These are phyloP conservation scores for Pedetes capensis DNA, from an alignment of 2,113 vertebrate species.

Conservation along the genomic window DNA sequence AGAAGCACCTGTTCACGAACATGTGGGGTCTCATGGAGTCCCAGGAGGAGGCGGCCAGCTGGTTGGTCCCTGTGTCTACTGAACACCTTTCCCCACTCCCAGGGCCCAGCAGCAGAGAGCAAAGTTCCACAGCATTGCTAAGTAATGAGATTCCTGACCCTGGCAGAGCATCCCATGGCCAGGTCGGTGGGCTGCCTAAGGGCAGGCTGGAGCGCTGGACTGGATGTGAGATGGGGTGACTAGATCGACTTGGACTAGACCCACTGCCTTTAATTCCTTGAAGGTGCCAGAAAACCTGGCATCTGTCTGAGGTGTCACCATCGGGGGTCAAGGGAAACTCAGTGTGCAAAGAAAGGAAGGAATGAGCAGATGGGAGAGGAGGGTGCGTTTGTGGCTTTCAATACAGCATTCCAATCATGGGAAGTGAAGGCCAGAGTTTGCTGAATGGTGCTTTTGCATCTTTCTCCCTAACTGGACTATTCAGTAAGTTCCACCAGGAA, in stretches of 20 bases:
- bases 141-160: neutral
- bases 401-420: too few species aligned
- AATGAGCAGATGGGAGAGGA: too few species aligned
- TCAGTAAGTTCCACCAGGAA: neutral
- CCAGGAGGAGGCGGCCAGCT: neutral
- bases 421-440: too few species aligned
- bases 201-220: fast-evolving
- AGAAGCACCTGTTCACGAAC: too few species aligned
- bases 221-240: neutral
- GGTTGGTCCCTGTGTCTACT: neutral
- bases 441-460: neutral
- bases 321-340: neutral
- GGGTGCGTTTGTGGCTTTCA: too few species aligned
- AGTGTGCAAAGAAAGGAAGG: too few species aligned
- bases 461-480: neutral
- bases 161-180: neutral
- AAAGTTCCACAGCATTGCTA: neutral
- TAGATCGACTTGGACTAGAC: neutral
- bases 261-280: neutral
- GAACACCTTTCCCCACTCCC: neutral
- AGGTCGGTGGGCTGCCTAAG: fast-evolving
- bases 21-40: neutral
- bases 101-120: neutral
- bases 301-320: neutral
- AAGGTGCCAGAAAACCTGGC: neutral